Evolutionary conservation across 2,113 vertebrate species (phyloP).

Genomic region (Erythrolamprus reginae): DNA sequence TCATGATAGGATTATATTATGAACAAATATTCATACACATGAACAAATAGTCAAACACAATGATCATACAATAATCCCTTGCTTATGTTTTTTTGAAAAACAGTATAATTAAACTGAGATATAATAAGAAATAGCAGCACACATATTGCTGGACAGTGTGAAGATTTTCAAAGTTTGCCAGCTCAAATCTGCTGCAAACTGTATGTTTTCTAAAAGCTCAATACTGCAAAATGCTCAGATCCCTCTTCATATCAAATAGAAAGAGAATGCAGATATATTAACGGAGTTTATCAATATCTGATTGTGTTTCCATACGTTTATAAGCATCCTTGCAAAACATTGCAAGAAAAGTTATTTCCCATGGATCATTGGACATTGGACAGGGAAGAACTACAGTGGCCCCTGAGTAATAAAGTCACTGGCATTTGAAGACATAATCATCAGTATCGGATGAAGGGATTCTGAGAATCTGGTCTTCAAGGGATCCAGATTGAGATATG

Average conservation of each 20-base stretch:
- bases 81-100: constrained; percentile 45
- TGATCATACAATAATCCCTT: background rate
- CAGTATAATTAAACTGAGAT: constrained; percentile 44
- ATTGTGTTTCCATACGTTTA: too few relatives aligned
- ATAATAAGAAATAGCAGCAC: constrained; percentile 58
- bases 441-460: background rate
- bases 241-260: background rate
- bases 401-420: background rate
- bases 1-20: background rate
- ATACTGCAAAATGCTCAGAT: background rate
- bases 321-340: background rate
- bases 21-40: background rate
- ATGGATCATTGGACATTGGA: background rate
- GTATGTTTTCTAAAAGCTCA: background rate
- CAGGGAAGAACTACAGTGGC: background rate
- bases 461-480: background rate
- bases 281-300: background rate
- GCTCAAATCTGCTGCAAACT: background rate
- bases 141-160: constrained; percentile 30
- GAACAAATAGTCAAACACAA: background rate
- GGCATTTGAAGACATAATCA: background rate
- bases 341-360: background rate
- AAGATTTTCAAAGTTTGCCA: constrained; percentile 22
- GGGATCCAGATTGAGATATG: background rate
- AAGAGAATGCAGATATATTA: background rate